Evolutionary conservation across 2,797 vertebrate species (phyloP), one percentile per base, ranked within the genome.

Genomic region (Microctenopoma steveboyesi): DNA sequence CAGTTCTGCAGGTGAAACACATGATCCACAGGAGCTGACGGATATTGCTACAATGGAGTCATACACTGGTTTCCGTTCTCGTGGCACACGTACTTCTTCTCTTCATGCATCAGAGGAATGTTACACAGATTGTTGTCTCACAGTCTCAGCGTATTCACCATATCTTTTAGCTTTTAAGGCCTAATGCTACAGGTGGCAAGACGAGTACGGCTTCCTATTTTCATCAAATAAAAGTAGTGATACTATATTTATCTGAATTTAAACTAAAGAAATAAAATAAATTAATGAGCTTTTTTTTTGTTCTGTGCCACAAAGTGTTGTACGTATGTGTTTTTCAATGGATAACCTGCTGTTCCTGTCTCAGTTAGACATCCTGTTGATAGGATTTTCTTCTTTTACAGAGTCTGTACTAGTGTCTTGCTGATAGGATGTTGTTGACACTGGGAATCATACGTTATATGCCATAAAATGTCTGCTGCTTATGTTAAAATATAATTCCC

Each of bases 1-100:
- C 57, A 51, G 60, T 54, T 70, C 56, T 65, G 48, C 45, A 67
- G 57, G 43, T 56, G 30, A 66, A 37, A 57, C 46, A 40, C 67
- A 11, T 35, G 25, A 4, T 18, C 27, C 27, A 7, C 46, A 48
- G 22, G 30, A 30, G 7, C 37, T 64, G 51, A 14, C 55, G 62
- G 35, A 61, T 63, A 48, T 39, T 46, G 78, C 48, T 35, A 39
- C 28, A 51, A 5, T 22, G 30, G 8, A 55, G 49, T 61, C 58
- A 71, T 50, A 76, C 55, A 28, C 60, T 18, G 35, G 14, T 63
- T 52, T 62, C 28, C 66, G 35, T 49, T 45, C 45, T 72, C 35
- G 35, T 42, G 27, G 47, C 42, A 43, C 4, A 35, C 30, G 48
- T n/a, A 33, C 57, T 22, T 22, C 22, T 58, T 35, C 9, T 54